Evolutionary conservation across 2,797 vertebrate species (phyloP), one percentile per base, ranked within the genome.

Genomic region (Phoxinus dragarum): DNA sequence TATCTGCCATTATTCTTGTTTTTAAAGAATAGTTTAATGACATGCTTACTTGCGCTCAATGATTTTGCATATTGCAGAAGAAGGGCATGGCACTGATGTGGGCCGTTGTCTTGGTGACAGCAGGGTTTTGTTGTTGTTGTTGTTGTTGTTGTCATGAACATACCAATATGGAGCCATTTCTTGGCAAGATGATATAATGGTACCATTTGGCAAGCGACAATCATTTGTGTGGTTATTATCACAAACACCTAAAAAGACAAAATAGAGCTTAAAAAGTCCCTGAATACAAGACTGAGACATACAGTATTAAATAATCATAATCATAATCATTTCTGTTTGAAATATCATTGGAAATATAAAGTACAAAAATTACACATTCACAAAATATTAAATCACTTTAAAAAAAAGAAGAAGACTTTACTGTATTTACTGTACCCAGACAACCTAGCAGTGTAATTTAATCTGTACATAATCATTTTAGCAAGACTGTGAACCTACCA

Each of bases 171-270:
- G 93, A 16, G 96, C 97, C 86, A 97, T 96, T 4, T 88, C 14
- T 86, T 95, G 91, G 84, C 97, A 98, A 87, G 91, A 92, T 2
- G 85, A 85, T 84, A 90, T 81, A 73, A 95, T 76, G 8, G 90
- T 87, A 19, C 96, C 96, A 2, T 88, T 91, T 0, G 96, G 96
- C 86, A 97, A 85, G 89, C 88, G 90, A 54, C 97, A 98, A 90
- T 98, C 97, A 61, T 98, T 95, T 1, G n/a, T 85, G 0, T 87
- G 93, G 88, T 91, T 93, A 88, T 98, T 98, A 90, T 94, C 95
- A 84, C 97, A 98, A 9, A 93, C 96, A 36, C 97, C 97, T 98
- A 40, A 68, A 77, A 82, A 80, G 6, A 61, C 27, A 80, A 23
- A 21, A 73, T 21, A 36, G 40, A 61, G 10, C 2, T 54, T 74